These are phyloP conservation scores for Piaya cayana DNA, from an alignment of 2,113 vertebrate genomes.

Conservation along the genomic window DNA sequence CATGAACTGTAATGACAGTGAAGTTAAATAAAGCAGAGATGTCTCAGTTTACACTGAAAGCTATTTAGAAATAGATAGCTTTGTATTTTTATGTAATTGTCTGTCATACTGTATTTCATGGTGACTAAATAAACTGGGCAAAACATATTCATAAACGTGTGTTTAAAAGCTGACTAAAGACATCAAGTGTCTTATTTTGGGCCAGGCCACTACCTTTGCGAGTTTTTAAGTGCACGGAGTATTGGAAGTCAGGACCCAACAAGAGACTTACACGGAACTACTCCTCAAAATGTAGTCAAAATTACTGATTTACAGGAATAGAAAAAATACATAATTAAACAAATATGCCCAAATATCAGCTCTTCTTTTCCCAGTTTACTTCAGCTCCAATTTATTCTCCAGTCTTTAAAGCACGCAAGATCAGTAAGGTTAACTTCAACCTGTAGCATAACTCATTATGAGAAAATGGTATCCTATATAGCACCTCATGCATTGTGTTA, in stretches of 20 bases:
- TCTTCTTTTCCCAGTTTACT: not conserved
- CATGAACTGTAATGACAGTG: not conserved
- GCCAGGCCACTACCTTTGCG: not conserved
- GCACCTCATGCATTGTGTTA: not conserved
- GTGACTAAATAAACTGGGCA: not conserved
- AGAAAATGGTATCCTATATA: not conserved
- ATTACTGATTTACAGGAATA: not conserved
- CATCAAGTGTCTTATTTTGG: not conserved
- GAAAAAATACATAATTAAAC: not conserved
- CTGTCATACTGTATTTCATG: not conserved
- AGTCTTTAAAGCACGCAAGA: not conserved
- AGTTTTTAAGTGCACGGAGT: not conserved
- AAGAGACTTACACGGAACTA: not conserved
- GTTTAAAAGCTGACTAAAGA: not conserved
- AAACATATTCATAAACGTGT: not conserved
- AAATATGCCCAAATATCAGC: not conserved
- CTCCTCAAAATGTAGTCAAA: not conserved
- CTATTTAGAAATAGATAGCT: not conserved
- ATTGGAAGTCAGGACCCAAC: not conserved
- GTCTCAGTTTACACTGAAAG: not conserved
- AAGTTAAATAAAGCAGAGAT: not conserved
- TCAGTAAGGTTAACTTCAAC: not conserved
- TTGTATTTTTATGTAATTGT: not conserved
- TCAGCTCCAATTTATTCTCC: not conserved
- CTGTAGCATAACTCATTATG: not conserved